A percentile compares a stretch with the other conserved stretches of the same genome.
These are phyloP conservation scores for Diplazon laetatorius DNA, from an alignment of 2,888 invertebrate genomes.

Conservation along the genomic window DNA sequence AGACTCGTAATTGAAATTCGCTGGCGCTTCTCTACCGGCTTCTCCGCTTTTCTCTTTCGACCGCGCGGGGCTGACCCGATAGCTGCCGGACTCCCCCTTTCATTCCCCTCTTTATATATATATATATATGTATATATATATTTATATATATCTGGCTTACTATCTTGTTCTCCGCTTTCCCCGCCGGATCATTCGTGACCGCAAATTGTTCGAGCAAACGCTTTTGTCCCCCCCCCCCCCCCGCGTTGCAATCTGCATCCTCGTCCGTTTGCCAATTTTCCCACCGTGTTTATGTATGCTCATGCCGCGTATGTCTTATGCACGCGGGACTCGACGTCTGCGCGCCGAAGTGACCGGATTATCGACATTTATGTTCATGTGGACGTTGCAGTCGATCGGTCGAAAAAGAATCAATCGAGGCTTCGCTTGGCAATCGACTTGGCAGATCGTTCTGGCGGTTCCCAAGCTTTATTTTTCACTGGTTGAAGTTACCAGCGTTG, in stretches of 20 bases:
- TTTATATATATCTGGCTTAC: too few species aligned
- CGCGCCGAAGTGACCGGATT: constrained; percentile 36
- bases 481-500: too few species aligned
- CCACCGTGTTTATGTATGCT: constrained; percentile 13
- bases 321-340: neutral
- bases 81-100: constrained; percentile 16
- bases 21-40: constrained; percentile 65
- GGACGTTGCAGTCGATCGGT: neutral
- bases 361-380: neutral
- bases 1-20: constrained; percentile 82
- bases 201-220: constrained; percentile 75
- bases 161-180: constrained; percentile 40
- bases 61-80: constrained; percentile 30
- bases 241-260: constrained; percentile 78
- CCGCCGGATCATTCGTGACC: constrained; percentile 57
- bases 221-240: constrained; percentile 78
- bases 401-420: constrained; percentile 8
- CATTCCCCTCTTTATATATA: too few species aligned
- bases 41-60: constrained; percentile 49
- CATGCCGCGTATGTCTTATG: constrained; percentile 1
- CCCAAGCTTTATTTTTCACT: too few species aligned
- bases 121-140: too few species aligned
- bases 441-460: too few species aligned
- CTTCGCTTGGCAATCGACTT: too few species aligned
- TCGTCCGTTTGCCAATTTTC: constrained; percentile 65